Conservation (phyloP, 2,797 vertebrate species). For the Rhadinocentrus ornatus region DNA sequence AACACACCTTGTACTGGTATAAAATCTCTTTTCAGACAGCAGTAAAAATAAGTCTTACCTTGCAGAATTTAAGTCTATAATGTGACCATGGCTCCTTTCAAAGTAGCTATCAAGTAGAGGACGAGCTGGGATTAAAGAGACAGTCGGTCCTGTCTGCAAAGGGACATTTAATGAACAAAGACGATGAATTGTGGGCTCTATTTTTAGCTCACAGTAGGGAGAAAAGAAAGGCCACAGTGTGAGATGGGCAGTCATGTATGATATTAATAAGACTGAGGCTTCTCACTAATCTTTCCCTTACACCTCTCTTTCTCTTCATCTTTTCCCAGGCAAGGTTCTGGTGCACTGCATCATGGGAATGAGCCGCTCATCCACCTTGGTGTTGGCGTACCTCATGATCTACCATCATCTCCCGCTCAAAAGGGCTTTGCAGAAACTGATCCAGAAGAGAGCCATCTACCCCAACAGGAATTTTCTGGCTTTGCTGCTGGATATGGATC, state of each 20-base stretch:
- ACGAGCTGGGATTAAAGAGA: conserved; percentile 69
- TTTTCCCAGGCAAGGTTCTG: conserved; percentile 89
- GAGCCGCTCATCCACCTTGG: conserved; percentile 94
- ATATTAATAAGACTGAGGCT: conserved; percentile 78
- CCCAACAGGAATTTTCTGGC: conserved; percentile 88
- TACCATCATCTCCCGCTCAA: conserved; percentile 86
- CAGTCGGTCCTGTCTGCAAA: conserved; percentile 56
- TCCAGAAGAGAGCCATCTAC: conserved; percentile 87
- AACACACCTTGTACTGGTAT: conserved; percentile 45
- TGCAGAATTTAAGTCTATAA: conserved; percentile 73
- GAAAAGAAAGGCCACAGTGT: conserved; percentile 60
- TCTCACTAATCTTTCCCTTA: conserved; percentile 64
- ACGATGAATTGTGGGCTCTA: conserved; percentile 71
- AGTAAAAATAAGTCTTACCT: conserved; percentile 74
- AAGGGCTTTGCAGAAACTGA: conserved; percentile 85
- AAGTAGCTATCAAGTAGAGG: conserved; percentile 66
- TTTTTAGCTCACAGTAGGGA: conserved; percentile 72
- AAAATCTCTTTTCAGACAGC: conserved; percentile 55
- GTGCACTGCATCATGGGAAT: conserved; percentile 98
- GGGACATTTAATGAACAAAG: conserved; percentile 77
- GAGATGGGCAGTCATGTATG: conserved; percentile 78
- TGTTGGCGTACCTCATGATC: conserved; percentile 97
- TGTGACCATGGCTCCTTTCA: conserved; percentile 66
- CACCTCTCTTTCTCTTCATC: conserved; percentile 39
- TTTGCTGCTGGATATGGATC: conserved; percentile 84